Conservation (phyloP, 92 coral and sea anemone genomes). For the Hydrozoanthus gracilis region DNA sequence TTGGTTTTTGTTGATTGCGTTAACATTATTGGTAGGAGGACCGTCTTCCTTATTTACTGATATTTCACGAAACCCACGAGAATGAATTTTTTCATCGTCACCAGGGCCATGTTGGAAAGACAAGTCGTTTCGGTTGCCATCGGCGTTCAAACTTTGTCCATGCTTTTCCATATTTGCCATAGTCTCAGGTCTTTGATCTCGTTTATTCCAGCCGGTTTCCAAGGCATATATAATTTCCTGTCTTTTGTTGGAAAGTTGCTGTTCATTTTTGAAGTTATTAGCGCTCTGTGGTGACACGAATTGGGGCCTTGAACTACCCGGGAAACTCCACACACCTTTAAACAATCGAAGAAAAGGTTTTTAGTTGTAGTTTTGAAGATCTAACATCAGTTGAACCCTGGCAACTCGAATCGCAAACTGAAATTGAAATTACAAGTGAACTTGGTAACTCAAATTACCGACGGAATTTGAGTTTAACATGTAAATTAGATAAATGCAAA, state of each 20-base stretch:
- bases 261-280: not conserved
- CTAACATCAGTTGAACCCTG: not conserved
- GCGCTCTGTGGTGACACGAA: not conserved
- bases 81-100: slow-evolving; percentile 55
- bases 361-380: not conserved
- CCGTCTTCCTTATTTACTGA: slow-evolving; percentile 77
- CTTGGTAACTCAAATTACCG: too few relatives aligned
- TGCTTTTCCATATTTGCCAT: slow-evolving; percentile 67
- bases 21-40: slow-evolving; percentile 52
- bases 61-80: slow-evolving; percentile 64
- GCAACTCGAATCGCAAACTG: too few relatives aligned
- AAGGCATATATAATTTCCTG: slow-evolving; percentile 76
- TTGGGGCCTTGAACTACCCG: slow-evolving; percentile 1
- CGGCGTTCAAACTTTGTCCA: slow-evolving; percentile 76
- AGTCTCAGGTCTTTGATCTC: slow-evolving; percentile 62
- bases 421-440: not conserved
- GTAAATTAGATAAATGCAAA: too few relatives aligned
- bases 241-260: slow-evolving; percentile 65
- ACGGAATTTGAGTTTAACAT: too few relatives aligned
- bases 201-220: slow-evolving; percentile 58
- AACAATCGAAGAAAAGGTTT: not conserved
- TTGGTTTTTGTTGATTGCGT: not conserved
- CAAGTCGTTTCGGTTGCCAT: slow-evolving; percentile 54
- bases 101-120: slow-evolving; percentile 39
- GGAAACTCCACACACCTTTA: slow-evolving; percentile 32